Conservation (phyloP, 2,888 invertebrate species). For the Diplazon laetatorius region DNA sequence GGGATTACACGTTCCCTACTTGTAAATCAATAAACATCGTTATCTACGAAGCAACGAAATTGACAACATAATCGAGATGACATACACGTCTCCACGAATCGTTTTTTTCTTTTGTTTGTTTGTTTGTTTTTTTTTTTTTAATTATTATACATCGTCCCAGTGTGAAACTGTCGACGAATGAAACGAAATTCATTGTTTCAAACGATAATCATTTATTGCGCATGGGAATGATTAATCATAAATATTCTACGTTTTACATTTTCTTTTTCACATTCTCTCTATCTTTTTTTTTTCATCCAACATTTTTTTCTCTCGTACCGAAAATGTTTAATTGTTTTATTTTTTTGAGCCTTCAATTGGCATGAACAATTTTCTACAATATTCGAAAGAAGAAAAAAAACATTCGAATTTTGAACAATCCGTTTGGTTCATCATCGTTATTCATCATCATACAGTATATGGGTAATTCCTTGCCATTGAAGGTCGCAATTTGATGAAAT, state of each 20-base stretch:
- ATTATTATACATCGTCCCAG: constrained; percentile 48
- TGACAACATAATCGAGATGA: constrained; percentile 20
- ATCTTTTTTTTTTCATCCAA: constrained; percentile 5
- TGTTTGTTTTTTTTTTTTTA: too few species aligned
- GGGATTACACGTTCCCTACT: constrained; percentile 40
- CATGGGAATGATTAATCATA: constrained; percentile 57
- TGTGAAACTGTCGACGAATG: constrained; percentile 49
- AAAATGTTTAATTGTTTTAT: too few species aligned
- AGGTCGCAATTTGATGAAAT: constrained; percentile 29
- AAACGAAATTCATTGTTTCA: constrained; percentile 44
- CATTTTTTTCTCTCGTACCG: constrained; percentile 20
- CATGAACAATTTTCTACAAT: constrained; percentile 47
- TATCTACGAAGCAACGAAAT: constrained; percentile 20
- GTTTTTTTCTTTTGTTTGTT: too few species aligned
- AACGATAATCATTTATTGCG: constrained; percentile 45
- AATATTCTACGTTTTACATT: constrained; percentile 52
- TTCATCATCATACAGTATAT: constrained; percentile 22
- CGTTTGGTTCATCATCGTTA: constrained; percentile 5
- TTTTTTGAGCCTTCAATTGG: constrained; percentile 19
- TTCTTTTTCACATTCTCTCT: background rate
- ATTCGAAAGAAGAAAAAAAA: too few species aligned
- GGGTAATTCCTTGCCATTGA: constrained; percentile 7
- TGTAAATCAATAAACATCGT: constrained; percentile 34
- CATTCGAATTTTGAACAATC: constrained; percentile 18
- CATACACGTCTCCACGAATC: constrained; percentile 22